These are phyloP conservation scores for Takifugu rubripes DNA, from an alignment of 2,797 vertebrate genomes.

Conservation along the genomic window DNA sequence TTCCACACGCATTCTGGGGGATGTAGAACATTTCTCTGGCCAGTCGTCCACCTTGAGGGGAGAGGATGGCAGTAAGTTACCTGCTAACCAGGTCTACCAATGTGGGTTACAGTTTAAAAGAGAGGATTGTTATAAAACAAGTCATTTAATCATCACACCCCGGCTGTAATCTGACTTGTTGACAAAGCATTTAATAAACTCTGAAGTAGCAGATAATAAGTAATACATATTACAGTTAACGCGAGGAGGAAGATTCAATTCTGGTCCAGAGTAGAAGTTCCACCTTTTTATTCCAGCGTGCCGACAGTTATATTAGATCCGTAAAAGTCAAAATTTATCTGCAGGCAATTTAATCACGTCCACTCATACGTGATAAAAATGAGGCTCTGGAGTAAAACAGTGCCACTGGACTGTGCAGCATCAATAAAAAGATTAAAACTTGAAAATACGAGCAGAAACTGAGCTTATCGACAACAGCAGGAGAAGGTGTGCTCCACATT, in stretches of 20 bases:
- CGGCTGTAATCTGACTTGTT: conserved; percentile 10
- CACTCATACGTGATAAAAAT: background rate
- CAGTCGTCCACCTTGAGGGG: conserved; percentile 83
- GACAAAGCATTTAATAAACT: conserved; percentile 3
- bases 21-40: conserved; percentile 95
- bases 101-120: no score
- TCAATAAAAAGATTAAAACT: no score
- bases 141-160: conserved; percentile 3
- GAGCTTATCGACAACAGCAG: no score
- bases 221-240: background rate
- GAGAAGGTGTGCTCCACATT: no score
- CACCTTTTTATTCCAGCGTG: background rate
- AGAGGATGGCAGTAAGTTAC: conserved; percentile 29
- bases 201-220: background rate
- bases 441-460: no score
- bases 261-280: conserved; percentile 2
- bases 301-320: background rate
- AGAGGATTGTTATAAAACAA: no score
- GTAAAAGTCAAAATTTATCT: background rate
- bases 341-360: background rate
- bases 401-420: no score
- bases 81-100: no score
- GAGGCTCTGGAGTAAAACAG: background rate
- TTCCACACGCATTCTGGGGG: conserved; percentile 89
- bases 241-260: conserved; percentile 1